Base-by-base conservation (phyloP, 2,888 invertebrate genomes). In the Eledone cirrhosa region DNA sequence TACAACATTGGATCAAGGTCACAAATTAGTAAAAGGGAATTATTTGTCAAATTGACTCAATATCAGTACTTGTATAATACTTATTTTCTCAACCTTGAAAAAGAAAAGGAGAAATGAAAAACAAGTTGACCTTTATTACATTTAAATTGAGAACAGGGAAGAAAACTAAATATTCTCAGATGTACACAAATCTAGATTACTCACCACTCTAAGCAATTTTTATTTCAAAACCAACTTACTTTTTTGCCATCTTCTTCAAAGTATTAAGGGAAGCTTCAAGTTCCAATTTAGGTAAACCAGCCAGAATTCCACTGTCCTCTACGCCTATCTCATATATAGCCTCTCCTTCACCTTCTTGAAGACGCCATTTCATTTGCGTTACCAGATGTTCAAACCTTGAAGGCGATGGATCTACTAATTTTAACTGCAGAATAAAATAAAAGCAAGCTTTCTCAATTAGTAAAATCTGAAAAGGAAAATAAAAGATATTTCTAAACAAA, bases 301-400 rank as follows among this genome's bases (percentile, higher is more conserved):
- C 93, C 84, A 98, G 92, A 78, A 94, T 93, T 0, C 98, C 98
- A 84, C 87, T 89, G 82, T 91, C 91, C 79, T 89, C 90, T 31
- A 91, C 91, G 14, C 99, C 99, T 77, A 99, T 95, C 91, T 98
- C 97, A 92, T 99, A 99, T 82, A 99, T 96, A 0, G 98, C 98
- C 90, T 97, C 96, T 0, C 99, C 99, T 84, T 97, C 96, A 47
- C 99, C 97, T 91, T 97, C 97, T 0, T 96, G 94, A 16, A 99
- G 93, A 0, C 99, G 93, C 99, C 99, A 99, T 92, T 99, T 99
- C 93, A 99, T 94, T 93, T 99, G 99, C 0, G 99, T 99, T 29
- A 99, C 97, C 48, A 99, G 92, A 91, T 99, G 99, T 91, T 99
- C 97, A 88, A 97, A 95, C 81, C 99, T 93, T 85, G 95, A 94